phyloP scores from a whole-genome alignment of 2,113 vertebrate genomes.

The Merops nubicus region DNA sequence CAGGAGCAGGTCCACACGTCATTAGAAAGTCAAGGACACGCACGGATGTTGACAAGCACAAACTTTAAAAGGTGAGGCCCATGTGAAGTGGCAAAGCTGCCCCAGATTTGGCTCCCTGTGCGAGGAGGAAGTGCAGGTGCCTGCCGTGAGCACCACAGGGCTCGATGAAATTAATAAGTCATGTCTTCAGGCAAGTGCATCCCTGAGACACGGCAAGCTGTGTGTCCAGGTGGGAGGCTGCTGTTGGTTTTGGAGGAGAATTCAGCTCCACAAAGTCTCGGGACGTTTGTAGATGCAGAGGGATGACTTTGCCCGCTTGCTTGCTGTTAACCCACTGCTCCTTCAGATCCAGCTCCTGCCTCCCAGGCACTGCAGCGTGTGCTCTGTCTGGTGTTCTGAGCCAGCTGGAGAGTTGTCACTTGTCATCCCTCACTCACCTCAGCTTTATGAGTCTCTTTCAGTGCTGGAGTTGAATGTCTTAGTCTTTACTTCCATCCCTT shows the following conservation, averaged over 20 bases:
- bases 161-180: not conserved
- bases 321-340: not conserved
- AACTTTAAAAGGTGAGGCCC: not conserved
- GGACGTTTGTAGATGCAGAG: not conserved
- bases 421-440: not conserved
- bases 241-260: fast-evolving
- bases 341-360: not conserved
- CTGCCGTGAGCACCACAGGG: not conserved
- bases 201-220: not conserved
- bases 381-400: fast-evolving
- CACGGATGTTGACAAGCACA: not conserved
- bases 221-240: not conserved
- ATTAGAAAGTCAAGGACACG: not conserved
- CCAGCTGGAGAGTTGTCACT: not conserved
- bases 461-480: not conserved
- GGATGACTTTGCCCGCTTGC: not conserved
- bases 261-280: not conserved
- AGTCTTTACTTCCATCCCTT: not conserved
- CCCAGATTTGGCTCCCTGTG: not conserved
- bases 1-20: fast-evolving
- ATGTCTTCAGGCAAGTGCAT: not conserved
- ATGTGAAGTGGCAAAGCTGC: not conserved
- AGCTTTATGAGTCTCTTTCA: not conserved
- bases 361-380: fast-evolving
- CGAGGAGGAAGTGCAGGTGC: fast-evolving